phyloP scores from a whole-genome alignment of 2,113 vertebrate genomes.

The Mustelus asterias region DNA sequence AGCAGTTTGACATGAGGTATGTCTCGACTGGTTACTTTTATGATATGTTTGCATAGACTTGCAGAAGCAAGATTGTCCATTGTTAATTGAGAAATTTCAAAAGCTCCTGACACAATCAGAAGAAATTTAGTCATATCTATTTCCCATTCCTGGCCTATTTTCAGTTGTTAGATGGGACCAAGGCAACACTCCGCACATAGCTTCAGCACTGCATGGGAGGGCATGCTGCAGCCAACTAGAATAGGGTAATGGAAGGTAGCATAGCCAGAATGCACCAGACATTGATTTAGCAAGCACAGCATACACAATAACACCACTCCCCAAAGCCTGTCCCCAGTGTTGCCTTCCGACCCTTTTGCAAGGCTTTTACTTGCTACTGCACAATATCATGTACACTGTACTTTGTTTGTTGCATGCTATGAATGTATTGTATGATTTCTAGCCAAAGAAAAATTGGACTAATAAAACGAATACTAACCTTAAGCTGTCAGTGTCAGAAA shows the following conservation, averaged over 20 bases:
- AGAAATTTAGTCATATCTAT: neutral
- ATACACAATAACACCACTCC: neutral
- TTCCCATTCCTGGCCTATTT: neutral
- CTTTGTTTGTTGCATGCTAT: conserved; percentile 32
- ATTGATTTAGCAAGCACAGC: neutral
- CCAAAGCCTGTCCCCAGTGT: neutral
- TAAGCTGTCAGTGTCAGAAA: conserved; percentile 25
- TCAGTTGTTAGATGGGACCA: neutral
- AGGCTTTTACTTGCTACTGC: neutral
- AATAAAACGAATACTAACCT: conserved; percentile 32
- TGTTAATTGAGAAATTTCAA: conserved; percentile 1
- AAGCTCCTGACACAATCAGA: neutral
- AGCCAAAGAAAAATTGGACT: conserved; percentile 29
- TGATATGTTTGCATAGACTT: neutral
- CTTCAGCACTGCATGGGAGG: neutral
- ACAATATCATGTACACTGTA: conserved; percentile 27
- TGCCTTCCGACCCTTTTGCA: neutral
- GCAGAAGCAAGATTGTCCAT: neutral
- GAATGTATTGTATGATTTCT: conserved; percentile 33
- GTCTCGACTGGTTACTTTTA: conserved; percentile 42
- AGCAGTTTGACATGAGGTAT: conserved; percentile 97
- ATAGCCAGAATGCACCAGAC: neutral
- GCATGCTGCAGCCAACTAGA: neutral
- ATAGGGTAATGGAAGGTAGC: neutral
- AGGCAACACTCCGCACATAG: neutral